phyloP scores from a whole-genome alignment of 2,113 vertebrate species.

The Phalacrocorax aristotelis region DNA sequence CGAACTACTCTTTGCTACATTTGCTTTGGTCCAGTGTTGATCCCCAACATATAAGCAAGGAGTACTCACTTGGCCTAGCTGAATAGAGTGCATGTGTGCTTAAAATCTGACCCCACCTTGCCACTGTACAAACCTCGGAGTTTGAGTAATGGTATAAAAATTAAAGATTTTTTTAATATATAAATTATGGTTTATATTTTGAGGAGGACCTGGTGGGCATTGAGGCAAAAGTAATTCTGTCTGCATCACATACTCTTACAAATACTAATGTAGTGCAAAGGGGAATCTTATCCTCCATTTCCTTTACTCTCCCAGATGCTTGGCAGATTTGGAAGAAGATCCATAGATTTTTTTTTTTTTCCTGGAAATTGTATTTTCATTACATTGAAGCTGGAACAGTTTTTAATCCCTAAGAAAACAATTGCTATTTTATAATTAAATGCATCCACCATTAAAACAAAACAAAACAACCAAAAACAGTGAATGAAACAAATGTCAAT shows the following conservation, averaged over 20 bases:
- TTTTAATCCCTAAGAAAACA: not conserved
- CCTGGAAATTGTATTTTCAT: not conserved
- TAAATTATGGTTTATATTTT: not conserved
- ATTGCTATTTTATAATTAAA: not conserved
- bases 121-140: not conserved
- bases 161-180: not conserved
- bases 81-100: not conserved
- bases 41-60: not conserved
- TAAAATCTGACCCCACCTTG: not conserved
- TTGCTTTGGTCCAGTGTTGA: not conserved
- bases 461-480: not conserved
- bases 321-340: not conserved
- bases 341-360: not conserved
- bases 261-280: not conserved
- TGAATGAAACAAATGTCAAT: not conserved
- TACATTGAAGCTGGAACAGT: not conserved
- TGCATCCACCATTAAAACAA: not conserved
- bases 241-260: not conserved
- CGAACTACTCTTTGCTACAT: not conserved
- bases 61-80: not conserved
- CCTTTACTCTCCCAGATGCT: not conserved
- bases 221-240: not conserved
- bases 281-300: not conserved
- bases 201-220: not conserved
- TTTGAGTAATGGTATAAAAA: not conserved